Conservation (phyloP, 2,113 vertebrate species). For the Vulpes ferrilata region DNA sequence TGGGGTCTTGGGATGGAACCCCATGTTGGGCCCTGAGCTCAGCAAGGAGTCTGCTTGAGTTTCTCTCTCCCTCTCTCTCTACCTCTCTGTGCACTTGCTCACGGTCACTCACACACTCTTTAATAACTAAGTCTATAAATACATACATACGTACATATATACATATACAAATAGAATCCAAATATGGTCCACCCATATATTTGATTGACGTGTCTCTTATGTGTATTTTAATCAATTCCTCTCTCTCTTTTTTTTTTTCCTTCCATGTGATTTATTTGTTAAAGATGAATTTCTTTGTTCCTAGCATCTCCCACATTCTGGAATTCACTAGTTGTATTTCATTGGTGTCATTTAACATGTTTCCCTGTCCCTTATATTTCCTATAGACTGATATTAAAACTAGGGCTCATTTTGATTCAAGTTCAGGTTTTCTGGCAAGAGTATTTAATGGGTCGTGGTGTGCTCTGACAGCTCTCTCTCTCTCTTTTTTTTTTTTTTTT, state of each 20-base stretch:
- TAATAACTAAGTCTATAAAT: background rate
- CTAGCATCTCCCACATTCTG: slow-evolving; percentile 2
- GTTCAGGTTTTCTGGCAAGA: background rate
- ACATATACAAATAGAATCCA: background rate
- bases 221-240: slow-evolving; percentile 20
- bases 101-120: background rate
- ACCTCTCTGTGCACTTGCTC: background rate
- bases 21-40: background rate
- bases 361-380: slow-evolving; percentile 5
- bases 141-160: background rate
- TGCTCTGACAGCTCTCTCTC: background rate
- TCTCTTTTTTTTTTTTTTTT: background rate
- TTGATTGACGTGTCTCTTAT: slow-evolving; percentile 23
- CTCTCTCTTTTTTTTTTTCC: background rate
- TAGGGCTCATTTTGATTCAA: background rate
- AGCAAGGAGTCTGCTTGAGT: background rate
- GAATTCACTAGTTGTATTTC: slow-evolving; percentile 31
- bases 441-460: background rate
- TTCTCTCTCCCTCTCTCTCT: background rate
- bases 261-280: background rate
- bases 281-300: slow-evolving; percentile 27
- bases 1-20: background rate
- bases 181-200: slow-evolving; percentile 11
- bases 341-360: slow-evolving; percentile 14
- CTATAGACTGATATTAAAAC: background rate